These are phyloP conservation scores for Glyphotaelius pellucidus DNA, from an alignment of 2,888 invertebrate genomes.

Conservation along the genomic window DNA sequence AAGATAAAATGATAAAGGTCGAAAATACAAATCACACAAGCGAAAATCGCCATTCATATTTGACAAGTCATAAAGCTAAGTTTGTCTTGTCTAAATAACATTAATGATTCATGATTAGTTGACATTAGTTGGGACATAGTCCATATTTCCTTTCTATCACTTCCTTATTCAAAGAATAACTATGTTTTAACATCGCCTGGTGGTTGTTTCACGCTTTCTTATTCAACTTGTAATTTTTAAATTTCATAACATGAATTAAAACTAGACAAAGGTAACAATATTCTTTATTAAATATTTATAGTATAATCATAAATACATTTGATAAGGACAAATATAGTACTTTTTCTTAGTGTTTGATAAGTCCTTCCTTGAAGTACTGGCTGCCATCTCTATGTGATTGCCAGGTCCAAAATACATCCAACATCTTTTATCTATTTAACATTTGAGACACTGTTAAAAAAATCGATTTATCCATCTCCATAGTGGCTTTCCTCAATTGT, in stretches of 20 bases:
- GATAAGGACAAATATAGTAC: not conserved
- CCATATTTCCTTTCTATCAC: conserved; percentile 34
- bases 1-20: no score
- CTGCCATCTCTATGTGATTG: not conserved
- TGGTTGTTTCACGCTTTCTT: not conserved
- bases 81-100: not conserved
- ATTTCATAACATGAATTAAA: not conserved
- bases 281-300: not conserved
- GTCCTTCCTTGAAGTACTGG: not conserved
- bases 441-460: not conserved
- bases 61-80: no score
- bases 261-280: not conserved
- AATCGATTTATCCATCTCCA: not conserved
- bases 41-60: no score
- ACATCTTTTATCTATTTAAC: not conserved
- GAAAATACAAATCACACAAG: no score
- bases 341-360: not conserved
- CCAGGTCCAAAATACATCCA: not conserved
- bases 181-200: not conserved
- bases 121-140: conserved; percentile 40
- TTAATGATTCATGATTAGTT: conserved; percentile 18
- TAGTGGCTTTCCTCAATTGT: no score
- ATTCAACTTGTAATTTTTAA: not conserved
- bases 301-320: not conserved
- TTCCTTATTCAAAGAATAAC: conserved; percentile 19